Base-by-base conservation (phyloP, 2,797 vertebrate genomes). In the Chelon labrosus region DNA sequence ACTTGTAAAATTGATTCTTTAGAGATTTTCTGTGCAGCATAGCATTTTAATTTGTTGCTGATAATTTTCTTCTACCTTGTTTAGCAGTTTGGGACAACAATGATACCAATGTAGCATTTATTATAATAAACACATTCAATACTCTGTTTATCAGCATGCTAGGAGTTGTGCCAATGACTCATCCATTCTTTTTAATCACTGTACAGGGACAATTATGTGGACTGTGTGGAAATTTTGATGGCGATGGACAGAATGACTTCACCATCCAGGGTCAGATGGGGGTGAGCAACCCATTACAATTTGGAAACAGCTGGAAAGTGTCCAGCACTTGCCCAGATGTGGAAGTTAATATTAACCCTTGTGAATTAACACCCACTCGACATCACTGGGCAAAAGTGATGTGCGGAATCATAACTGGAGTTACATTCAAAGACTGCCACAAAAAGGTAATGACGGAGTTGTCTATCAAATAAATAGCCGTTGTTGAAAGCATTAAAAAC, bases 261-360 rank as follows among this genome's bases (percentile, higher is more conserved):
- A 98, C 94, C 81, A 97, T 96, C 56, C 94, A 96, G 49, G 91
- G 84, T 60, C 94, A 94, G 76, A 69, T 97, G 78, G 86, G 73
- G 51, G 96, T 96, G 1, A 87, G 63, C 37, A 94, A 64, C 22
- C 31, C 79, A n/a, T 59, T 96, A 79, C 91, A 94, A 65, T 99
- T 99, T 83, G 97, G 94, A 55, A 97, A 99, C 93, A 98, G 96
- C 88, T 99, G 98, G 98, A 98, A 97, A 87, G 89, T 88, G 12
- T 83, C 80, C 42, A 50, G 91, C 41, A 55, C 2, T 9, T 99
- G 97, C 41, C 92, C 94, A 0, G 95, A 97, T 78, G 93, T 90
- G 19, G 84, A 74, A 14, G 0, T 46, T 9, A 92, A 84, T 35
- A 60, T 76, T 1, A 84, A 96, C 22, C 92, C 97, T 0, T 99